A percentile compares a stretch with the other conserved stretches of the same genome.
phyloP scores from a whole-genome alignment of 2,888 invertebrate genomes.

The Tuta absoluta region DNA sequence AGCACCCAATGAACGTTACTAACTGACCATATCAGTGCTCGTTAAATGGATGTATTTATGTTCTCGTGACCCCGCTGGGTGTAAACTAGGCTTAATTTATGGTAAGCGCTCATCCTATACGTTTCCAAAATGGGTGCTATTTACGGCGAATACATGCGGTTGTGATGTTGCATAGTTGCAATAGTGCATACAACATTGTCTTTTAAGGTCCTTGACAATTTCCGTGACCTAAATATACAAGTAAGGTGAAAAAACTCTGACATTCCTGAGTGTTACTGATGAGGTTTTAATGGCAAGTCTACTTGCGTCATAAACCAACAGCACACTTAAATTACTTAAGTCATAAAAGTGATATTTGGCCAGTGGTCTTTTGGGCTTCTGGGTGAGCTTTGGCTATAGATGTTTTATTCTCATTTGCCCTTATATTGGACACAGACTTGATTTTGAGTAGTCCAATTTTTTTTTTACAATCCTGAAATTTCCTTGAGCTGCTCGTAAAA shows the following conservation, averaged over 20 bases:
- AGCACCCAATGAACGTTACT: not conserved
- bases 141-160: constrained; percentile 2
- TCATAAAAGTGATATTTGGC: not conserved
- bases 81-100: constrained; percentile 41
- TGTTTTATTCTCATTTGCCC: too few relatives aligned
- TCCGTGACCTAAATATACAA: not conserved
- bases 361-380: not conserved
- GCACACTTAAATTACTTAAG: too few relatives aligned
- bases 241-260: not conserved
- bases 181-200: too few relatives aligned
- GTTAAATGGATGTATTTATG: constrained; percentile 47
- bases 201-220: not conserved
- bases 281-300: not conserved
- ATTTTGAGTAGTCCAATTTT: too few relatives aligned
- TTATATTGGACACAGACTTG: too few relatives aligned
- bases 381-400: too few relatives aligned
- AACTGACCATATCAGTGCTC: constrained; percentile 23
- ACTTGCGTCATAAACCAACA: too few relatives aligned
- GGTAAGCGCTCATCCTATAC: constrained; percentile 22
- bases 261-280: not conserved
- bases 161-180: too few relatives aligned
- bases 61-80: constrained; percentile 33
- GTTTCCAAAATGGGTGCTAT: not conserved
- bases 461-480: too few relatives aligned
- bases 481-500: too few relatives aligned